Percentiles rank a stretch among this genome's conserved stretches.
These are phyloP conservation scores for Dendroctonus valens DNA, from an alignment of 1,140 invertebrate genomes.

Conservation along the genomic window DNA sequence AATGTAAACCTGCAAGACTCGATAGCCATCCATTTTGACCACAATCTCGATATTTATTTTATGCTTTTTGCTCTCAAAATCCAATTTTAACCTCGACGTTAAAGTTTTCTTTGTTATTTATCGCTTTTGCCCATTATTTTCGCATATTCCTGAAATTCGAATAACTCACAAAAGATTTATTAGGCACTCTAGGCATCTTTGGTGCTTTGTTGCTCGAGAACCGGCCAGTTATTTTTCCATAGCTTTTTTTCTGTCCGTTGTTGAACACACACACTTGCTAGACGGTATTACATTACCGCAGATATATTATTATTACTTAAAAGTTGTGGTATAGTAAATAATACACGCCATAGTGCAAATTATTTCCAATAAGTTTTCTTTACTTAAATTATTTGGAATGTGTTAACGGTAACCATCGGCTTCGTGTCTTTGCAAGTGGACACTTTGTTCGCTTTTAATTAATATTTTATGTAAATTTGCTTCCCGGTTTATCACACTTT, in stretches of 20 bases:
- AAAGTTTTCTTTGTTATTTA: constrained; percentile 7
- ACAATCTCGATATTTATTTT: no score
- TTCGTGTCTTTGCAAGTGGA: not conserved
- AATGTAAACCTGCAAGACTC: no score
- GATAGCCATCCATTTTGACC: no score
- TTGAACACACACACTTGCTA: constrained; percentile 1
- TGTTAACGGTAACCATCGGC: not conserved
- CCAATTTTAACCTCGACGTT: constrained; percentile 3
- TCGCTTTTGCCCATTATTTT: constrained; percentile 5
- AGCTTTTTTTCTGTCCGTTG: not conserved
- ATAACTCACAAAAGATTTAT: constrained; percentile 21
- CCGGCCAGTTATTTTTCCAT: constrained; percentile 2
- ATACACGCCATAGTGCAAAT: not conserved
- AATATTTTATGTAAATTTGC: not conserved
- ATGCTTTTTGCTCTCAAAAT: not conserved
- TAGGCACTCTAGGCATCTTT: constrained; percentile 18
- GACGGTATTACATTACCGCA: not conserved
- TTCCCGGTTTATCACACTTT: not conserved
- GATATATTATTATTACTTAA: not conserved
- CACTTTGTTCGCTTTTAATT: not conserved
- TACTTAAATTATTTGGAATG: no score
- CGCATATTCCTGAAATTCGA: constrained; percentile 15
- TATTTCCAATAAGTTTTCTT: no score
- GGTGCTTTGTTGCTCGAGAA: constrained; percentile 15
- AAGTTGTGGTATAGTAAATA: not conserved